phyloP scores from a whole-genome alignment of 2,797 vertebrate genomes.

The Sandelia bainsii region DNA sequence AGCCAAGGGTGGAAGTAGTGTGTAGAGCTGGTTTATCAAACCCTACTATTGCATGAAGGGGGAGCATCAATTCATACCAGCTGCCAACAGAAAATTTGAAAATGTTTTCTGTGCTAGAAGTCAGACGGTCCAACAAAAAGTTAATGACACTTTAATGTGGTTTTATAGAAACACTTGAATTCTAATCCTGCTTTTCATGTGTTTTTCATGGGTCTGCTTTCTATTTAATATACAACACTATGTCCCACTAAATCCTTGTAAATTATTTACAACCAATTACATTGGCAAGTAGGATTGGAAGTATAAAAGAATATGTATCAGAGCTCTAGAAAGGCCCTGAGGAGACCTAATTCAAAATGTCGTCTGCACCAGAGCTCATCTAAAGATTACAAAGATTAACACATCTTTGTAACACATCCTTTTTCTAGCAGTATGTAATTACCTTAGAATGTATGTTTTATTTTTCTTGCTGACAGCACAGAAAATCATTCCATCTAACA shows the following conservation, averaged over 20 bases:
- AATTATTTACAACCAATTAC: conserved; percentile 66
- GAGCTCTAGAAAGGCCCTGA: not conserved
- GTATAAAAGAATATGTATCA: conserved; percentile 19
- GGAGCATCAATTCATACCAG: conserved; percentile 11
- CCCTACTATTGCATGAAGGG: conserved; percentile 1
- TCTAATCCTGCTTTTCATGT: conserved; percentile 48
- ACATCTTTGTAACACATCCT: not conserved
- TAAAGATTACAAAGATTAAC: conserved; percentile 6
- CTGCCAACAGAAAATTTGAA: conserved; percentile 14
- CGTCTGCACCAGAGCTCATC: not conserved
- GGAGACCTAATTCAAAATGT: conserved; percentile 3
- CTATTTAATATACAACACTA: conserved; percentile 45
- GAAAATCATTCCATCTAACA: not conserved
- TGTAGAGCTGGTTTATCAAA: conserved; percentile 25
- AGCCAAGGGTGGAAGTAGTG: conserved; percentile 16
- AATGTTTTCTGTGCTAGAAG: conserved; percentile 9
- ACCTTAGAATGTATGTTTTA: not conserved
- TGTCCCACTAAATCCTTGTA: conserved; percentile 46
- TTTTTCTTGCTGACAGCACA: not conserved
- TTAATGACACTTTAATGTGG: conserved; percentile 33
- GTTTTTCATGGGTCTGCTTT: conserved; percentile 33
- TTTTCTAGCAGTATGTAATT: not conserved
- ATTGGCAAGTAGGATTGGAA: conserved; percentile 23
- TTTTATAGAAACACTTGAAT: conserved; percentile 58
- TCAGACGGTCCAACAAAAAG: conserved; percentile 25